Evolutionary conservation across 2,888 invertebrate genomes (phyloP).

Genomic region (Drepanosiphum platanoidis): DNA sequence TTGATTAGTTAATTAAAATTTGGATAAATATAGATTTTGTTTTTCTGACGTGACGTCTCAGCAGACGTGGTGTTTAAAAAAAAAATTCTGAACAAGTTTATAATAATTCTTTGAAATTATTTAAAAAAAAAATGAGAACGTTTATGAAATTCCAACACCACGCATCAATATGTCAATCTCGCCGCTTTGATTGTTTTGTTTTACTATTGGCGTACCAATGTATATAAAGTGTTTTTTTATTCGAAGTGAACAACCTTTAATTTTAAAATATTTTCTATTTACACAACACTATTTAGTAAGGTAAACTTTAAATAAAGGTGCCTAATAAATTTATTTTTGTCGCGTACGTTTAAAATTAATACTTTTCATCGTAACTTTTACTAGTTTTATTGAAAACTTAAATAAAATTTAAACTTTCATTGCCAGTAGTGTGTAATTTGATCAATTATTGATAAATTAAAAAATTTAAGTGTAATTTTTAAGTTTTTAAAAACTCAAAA

Average conservation of each 20-base stretch:
- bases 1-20: background rate
- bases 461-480: background rate
- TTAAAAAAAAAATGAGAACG: background rate
- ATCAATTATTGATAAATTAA: no score
- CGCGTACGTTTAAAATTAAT: background rate
- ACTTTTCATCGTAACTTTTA: background rate
- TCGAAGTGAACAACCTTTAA: background rate
- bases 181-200: background rate
- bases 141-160: background rate
- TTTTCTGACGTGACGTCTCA: background rate
- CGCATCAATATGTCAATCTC: background rate
- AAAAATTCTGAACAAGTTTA: background rate
- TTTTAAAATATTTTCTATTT: background rate
- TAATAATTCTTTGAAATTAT: background rate
- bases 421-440: no score
- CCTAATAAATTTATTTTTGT: background rate
- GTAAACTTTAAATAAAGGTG: no score
- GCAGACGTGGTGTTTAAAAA: background rate
- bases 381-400: background rate
- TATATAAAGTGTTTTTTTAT: slow-evolving; percentile 14
- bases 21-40: background rate
- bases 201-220: background rate
- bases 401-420: background rate
- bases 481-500: background rate
- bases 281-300: background rate